Percentiles rank a stretch among this genome's conserved stretches.
These are phyloP conservation scores for Halichondria panicea DNA, from an alignment of 37 sponge, comb jelly and placozoan genomes.

Conservation along the genomic window DNA sequence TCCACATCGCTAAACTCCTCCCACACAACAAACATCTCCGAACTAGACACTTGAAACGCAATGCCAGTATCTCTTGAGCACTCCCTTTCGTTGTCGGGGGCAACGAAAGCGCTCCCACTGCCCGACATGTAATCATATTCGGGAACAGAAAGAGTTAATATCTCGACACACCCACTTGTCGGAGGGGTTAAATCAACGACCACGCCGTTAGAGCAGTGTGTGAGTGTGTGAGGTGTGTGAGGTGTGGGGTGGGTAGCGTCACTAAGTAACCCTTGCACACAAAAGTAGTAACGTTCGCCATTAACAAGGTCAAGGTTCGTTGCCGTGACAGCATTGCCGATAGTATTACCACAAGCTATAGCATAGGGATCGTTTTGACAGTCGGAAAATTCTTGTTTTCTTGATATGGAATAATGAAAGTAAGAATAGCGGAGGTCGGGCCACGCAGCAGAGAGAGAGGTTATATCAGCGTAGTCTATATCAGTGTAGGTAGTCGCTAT, in stretches of 20 bases:
- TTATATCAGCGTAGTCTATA: constrained; percentile 33
- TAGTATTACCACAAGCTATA: constrained; percentile 61
- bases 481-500: constrained; percentile 10
- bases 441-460: constrained; percentile 63
- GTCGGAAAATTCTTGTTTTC: constrained; percentile 13
- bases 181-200: constrained; percentile 59
- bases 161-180: constrained; percentile 44
- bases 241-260: constrained; percentile 24
- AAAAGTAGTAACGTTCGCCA: constrained; percentile 60
- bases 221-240: constrained; percentile 18
- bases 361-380: constrained; percentile 21
- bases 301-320: constrained; percentile 21
- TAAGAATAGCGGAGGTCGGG: constrained; percentile 48
- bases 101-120: constrained; percentile 20
- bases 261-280: constrained; percentile 42
- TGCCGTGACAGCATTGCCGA: constrained; percentile 47
- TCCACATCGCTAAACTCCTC: constrained; percentile 52
- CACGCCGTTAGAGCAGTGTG: constrained; percentile 70
- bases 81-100: not conserved
- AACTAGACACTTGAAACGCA: constrained; percentile 43
- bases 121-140: not conserved
- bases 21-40: constrained; percentile 63
- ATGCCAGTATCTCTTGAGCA: constrained; percentile 12
- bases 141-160: not conserved
- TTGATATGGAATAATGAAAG: constrained; percentile 63